phyloP scores from a whole-genome alignment of 2,797 vertebrate species.

The Synanceia verrucosa region DNA sequence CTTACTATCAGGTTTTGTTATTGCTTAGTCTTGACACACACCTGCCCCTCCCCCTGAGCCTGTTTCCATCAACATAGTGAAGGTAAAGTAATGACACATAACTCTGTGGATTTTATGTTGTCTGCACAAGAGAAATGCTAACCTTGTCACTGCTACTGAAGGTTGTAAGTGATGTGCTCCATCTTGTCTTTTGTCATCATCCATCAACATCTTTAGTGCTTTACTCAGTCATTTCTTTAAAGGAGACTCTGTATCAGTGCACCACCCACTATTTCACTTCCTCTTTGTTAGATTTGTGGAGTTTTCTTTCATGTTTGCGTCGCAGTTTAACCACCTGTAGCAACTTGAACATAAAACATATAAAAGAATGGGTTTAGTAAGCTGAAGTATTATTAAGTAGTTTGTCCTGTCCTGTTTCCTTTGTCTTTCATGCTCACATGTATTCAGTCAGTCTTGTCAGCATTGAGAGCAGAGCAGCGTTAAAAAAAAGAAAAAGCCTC shows the following conservation, averaged over 20 bases:
- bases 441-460: background rate
- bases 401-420: too few relatives aligned
- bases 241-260: background rate
- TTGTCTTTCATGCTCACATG: background rate
- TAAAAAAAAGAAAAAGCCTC: background rate
- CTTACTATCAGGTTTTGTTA: slow-evolving; percentile 58
- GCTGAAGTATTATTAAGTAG: too few relatives aligned
- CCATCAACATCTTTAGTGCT: slow-evolving; percentile 25
- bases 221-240: slow-evolving; percentile 25
- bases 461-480: background rate
- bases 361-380: background rate
- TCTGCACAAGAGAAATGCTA: slow-evolving; percentile 85
- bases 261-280: background rate
- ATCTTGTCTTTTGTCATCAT: slow-evolving; percentile 43
- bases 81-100: slow-evolving; percentile 56
- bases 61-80: slow-evolving; percentile 64
- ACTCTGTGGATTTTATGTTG: slow-evolving; percentile 43
- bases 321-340: background rate
- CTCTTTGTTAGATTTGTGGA: background rate
- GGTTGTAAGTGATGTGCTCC: slow-evolving; percentile 16
- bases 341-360: background rate
- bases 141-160: slow-evolving; percentile 82
- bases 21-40: slow-evolving; percentile 63
- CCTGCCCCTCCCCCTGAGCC: slow-evolving; percentile 45
- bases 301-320: background rate